phyloP scores from a whole-genome alignment of 2,797 vertebrate species.

The Spatula versicolor region DNA sequence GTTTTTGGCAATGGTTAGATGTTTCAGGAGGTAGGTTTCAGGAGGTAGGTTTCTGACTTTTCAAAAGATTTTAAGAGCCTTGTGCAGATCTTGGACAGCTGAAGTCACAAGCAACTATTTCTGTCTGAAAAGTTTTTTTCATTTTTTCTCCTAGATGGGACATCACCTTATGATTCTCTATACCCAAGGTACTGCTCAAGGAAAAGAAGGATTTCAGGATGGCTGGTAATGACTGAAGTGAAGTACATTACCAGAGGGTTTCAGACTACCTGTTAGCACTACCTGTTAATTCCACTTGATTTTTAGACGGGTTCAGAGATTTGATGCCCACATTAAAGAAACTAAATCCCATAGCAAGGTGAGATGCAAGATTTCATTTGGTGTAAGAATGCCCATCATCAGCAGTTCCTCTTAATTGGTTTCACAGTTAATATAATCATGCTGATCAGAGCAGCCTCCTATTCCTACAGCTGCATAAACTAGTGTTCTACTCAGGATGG shows the following conservation, averaged over 20 bases:
- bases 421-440: not conserved
- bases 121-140: not conserved
- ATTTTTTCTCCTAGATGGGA: not conserved
- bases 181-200: not conserved
- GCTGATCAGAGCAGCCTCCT: fast-evolving
- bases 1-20: not conserved
- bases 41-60: not conserved
- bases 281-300: not conserved
- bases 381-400: not conserved
- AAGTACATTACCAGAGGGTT: not conserved
- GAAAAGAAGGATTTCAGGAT: not conserved
- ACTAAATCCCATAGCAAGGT: not conserved
- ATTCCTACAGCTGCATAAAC: not conserved
- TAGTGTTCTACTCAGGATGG: not conserved
- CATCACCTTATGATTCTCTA: not conserved
- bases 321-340: not conserved
- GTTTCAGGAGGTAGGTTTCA: not conserved
- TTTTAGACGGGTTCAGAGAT: not conserved
- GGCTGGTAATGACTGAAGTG: not conserved
- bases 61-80: not conserved
- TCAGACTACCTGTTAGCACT: not conserved
- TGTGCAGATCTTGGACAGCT: not conserved
- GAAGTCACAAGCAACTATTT: not conserved
- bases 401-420: not conserved
- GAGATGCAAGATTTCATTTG: not conserved